Conservation (phyloP, 2,888 invertebrate genomes). For the Callyntrura guangdongensis region DNA sequence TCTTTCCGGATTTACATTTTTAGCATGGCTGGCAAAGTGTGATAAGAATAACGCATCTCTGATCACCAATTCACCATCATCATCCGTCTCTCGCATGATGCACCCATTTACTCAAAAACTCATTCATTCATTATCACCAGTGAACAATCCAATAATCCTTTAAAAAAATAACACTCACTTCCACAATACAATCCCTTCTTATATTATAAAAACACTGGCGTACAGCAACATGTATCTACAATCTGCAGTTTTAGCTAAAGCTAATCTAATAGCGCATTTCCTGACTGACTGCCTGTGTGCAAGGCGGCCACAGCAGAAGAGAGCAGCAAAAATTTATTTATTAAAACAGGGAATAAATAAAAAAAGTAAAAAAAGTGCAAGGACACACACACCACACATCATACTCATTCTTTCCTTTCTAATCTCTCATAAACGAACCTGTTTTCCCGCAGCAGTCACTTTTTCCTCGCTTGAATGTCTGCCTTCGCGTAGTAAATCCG, state of each 20-base stretch:
- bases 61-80: not conserved
- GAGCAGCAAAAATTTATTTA: conserved; percentile 30
- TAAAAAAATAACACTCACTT: conserved; percentile 2
- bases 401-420: conserved; percentile 6
- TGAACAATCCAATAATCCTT: conserved; percentile 30
- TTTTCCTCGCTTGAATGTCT: not conserved
- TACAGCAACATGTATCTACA: not conserved
- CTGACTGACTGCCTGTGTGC: conserved; percentile 8
- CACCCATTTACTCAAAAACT: conserved; percentile 46
- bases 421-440: conserved; percentile 45
- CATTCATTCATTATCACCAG: conserved; percentile 58
- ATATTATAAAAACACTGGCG: conserved; percentile 14
- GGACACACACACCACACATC: conserved; percentile 4
- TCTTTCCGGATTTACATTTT: conserved; percentile 63
- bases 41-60: conserved; percentile 57
- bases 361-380: conserved; percentile 26
- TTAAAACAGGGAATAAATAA: conserved; percentile 17
- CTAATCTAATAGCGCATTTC: conserved; percentile 62
- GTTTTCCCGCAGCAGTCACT: conserved; percentile 26
- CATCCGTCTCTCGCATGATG: conserved; percentile 45
- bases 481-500: too few relatives aligned
- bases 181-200: not conserved
- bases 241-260: not conserved
- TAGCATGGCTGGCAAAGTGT: conserved; percentile 66
- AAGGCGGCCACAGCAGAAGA: too few relatives aligned